Percentiles rank a stretch among this genome's conserved stretches.
Evolutionary conservation across 2,113 vertebrate species (phyloP).

Genomic region (Zosterops borbonicus): DNA sequence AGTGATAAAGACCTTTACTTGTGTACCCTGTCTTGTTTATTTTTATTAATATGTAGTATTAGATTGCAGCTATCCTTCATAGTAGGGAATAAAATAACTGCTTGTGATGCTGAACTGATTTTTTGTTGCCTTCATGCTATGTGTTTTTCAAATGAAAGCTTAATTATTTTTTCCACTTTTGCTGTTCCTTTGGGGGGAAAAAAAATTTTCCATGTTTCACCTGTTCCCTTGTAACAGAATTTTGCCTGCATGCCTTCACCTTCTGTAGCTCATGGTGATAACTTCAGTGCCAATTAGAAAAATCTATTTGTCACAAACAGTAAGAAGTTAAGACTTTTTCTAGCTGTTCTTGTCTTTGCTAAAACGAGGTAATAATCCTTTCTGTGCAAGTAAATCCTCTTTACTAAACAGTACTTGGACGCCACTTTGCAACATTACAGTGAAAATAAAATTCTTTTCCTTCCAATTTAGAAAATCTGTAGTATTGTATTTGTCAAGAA

Average conservation of each 20-base stretch:
- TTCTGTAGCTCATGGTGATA: neutral
- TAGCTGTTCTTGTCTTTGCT: neutral
- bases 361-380: slow-evolving; percentile 30
- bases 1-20: neutral
- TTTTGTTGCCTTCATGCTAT: neutral
- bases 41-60: neutral
- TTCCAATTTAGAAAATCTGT: slow-evolving; percentile 24
- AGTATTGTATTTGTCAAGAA: slow-evolving; percentile 30
- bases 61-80: neutral
- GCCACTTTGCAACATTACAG: neutral
- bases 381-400: slow-evolving; percentile 15
- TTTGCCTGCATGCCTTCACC: neutral
- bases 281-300: neutral
- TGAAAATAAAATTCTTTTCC: slow-evolving; percentile 15
- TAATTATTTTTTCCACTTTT: neutral
- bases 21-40: neutral
- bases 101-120: neutral
- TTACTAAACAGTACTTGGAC: slow-evolving; percentile 5
- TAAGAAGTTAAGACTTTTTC: neutral
- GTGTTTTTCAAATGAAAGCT: neutral
- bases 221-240: neutral
- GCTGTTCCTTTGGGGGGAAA: neutral
- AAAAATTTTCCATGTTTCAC: neutral
- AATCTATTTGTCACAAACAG: neutral
- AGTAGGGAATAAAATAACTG: neutral